These are phyloP conservation scores for Adineta ricciae DNA, from an alignment of 2,888 invertebrate genomes.

Conservation along the genomic window DNA sequence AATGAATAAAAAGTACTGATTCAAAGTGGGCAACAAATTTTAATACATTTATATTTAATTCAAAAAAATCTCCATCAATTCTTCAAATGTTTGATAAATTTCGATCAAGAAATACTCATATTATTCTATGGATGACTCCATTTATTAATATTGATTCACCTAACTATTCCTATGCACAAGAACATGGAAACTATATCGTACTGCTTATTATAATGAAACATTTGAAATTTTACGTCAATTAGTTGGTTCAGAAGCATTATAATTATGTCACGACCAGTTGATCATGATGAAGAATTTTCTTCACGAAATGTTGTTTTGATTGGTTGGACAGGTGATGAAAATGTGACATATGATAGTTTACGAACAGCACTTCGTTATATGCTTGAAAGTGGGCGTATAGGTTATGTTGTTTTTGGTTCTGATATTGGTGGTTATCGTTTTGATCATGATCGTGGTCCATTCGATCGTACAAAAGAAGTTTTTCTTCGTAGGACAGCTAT, in stretches of 20 bases:
- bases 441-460: no score
- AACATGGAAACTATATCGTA: constrained; percentile 21
- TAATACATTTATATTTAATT: constrained; percentile 24
- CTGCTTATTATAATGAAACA: constrained; percentile 23
- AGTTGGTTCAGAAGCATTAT: constrained; percentile 23
- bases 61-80: constrained; percentile 23
- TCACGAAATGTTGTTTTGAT: constrained; percentile 14
- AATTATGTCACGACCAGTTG: constrained; percentile 19
- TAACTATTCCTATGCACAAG: constrained; percentile 19
- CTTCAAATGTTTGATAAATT: constrained; percentile 20
- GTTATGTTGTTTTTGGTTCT: no score
- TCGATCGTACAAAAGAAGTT: no score
- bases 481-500: no score
- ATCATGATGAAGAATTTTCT: constrained; percentile 23
- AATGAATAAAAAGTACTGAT: no score
- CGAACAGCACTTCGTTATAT: no score
- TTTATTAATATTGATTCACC: constrained; percentile 25
- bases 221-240: constrained; percentile 4
- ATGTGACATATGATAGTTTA: no score
- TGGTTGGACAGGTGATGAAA: no score
- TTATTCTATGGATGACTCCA: constrained; percentile 26
- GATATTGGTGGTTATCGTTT: no score
- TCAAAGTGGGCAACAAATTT: constrained; percentile 26
- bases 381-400: no score
- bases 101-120: constrained; percentile 22